Evolutionary conservation across 2,113 vertebrate species (phyloP).

Genomic region (Zingel zingel): DNA sequence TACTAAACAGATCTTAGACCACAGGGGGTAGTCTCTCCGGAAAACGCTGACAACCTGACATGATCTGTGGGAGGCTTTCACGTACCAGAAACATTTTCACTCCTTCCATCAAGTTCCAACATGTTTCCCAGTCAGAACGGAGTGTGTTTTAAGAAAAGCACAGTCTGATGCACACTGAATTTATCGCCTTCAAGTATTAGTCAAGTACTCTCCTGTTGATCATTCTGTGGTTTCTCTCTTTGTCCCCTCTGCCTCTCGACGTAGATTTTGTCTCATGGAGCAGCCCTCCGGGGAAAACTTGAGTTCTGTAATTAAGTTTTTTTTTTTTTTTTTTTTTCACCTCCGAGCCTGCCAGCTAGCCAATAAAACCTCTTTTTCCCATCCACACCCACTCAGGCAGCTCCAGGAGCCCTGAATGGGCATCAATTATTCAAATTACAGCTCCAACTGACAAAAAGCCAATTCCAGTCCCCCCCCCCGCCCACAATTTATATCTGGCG

Average conservation of each 20-base stretch:
- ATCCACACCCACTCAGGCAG: conserved; percentile 55
- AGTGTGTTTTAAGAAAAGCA: conserved; percentile 26
- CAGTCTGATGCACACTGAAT: conserved; percentile 21
- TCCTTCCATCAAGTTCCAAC: neutral
- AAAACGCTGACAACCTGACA: neutral
- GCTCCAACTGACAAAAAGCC: conserved; percentile 83
- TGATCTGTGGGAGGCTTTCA: neutral
- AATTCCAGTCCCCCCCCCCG: conserved; percentile 60
- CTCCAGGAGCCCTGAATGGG: conserved; percentile 60
- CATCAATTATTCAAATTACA: conserved; percentile 81
- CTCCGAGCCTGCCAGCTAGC: conserved; percentile 45
- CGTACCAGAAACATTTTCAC: conserved; percentile 4
- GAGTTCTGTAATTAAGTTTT: conserved; percentile 59
- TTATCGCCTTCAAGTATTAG: conserved; percentile 28
- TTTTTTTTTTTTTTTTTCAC: conserved; percentile 46
- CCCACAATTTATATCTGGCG: conserved; percentile 60
- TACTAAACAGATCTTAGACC: neutral
- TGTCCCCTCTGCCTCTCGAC: conserved; percentile 31
- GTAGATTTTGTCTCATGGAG: conserved; percentile 13
- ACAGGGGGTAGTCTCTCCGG: too few species aligned
- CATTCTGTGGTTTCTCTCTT: conserved; percentile 21
- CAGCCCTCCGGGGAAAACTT: conserved; percentile 54
- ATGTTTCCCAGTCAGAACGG: neutral
- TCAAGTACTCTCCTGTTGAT: conserved; percentile 48
- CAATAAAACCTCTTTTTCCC: conserved; percentile 33